Base-by-base conservation (phyloP, 1,140 invertebrate genomes). In the Zophobas atratus region DNA sequence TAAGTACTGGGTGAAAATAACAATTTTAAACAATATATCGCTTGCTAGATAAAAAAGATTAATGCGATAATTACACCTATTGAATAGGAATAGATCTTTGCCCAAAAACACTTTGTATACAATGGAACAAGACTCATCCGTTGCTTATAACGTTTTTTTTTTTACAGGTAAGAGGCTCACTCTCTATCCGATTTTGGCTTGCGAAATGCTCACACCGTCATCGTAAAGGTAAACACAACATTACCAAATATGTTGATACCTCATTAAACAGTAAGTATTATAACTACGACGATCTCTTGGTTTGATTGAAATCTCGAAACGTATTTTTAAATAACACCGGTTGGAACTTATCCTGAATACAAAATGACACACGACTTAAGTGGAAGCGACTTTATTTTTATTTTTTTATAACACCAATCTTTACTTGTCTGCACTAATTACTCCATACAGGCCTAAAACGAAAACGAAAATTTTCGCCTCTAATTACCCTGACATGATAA, bases 141-240 rank as follows among this genome's bases (percentile, higher is more conserved):
- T 67, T 67, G 33, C 43, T 43, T n/a, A 67, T 39, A 43, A 67
- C 33, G 41, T 43, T 78, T 71, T 49, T 79, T 79, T 63, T 73
- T 73, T 79, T 79, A 55, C 75, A 79, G 78, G 78, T 79, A 79
- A 79, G 67, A 33, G 34, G 43, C 1, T 34, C 60, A 67, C 60
- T 67, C 60, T 67, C 57, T 41, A 67, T 67, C 39, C 60, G 33
- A 67, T 67, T 67, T 67, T 67, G 60, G 60, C 60, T 67, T 67
- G 60, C 60, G 39, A 67, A 67, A 67, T 43, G 39, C 60, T 20
- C 6, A 67, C 43, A 63, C 57, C 57, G 20, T 63, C 57, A 63
- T 39, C 39, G 20, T 43, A 67, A 67, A 67, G 60, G 60, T 67
- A 67, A 67, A 67, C 36, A 63, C 60, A 67, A 39, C 39, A 67